phyloP scores from a whole-genome alignment of 2,113 vertebrate genomes.

The Pluvianellus socialis region DNA sequence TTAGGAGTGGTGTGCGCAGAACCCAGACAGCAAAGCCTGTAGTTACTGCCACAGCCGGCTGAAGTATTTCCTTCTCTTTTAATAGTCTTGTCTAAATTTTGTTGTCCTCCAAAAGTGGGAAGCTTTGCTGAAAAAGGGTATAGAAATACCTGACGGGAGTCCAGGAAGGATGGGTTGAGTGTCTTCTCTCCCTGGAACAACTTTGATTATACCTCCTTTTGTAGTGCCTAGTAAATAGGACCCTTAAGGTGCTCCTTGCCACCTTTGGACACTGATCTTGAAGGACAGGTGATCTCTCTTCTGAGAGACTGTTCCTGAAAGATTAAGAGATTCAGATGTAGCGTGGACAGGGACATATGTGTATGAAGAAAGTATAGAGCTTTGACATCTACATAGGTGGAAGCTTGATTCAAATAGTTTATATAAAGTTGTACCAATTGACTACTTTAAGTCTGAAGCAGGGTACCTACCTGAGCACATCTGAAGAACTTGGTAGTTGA shows the following conservation, averaged over 20 bases:
- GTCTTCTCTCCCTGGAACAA: not conserved
- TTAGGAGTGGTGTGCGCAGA: not conserved
- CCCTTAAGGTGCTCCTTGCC: not conserved
- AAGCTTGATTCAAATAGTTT: not conserved
- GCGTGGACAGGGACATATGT: fast-evolving
- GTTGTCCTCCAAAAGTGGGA: not conserved
- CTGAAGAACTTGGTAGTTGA: not conserved
- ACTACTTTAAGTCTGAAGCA: not conserved
- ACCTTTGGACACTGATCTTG: not conserved
- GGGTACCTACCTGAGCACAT: not conserved
- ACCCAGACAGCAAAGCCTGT: not conserved
- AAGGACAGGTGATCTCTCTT: not conserved
- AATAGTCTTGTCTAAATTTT: not conserved
- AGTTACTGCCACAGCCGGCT: not conserved
- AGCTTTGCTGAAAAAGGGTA: not conserved
- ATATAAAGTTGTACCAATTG: not conserved
- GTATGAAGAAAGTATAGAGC: not conserved
- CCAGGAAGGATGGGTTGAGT: not conserved
- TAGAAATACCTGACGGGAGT: not conserved
- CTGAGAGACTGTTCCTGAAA: not conserved
- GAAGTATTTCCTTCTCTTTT: not conserved
- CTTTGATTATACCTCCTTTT: not conserved
- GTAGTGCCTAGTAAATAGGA: not conserved
- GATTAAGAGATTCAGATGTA: not conserved
- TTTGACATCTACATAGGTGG: not conserved